Percentiles rank a stretch among this genome's conserved stretches.
These are phyloP conservation scores for Plebejus melissa DNA, from an alignment of 2,888 invertebrate genomes.

Conservation along the genomic window DNA sequence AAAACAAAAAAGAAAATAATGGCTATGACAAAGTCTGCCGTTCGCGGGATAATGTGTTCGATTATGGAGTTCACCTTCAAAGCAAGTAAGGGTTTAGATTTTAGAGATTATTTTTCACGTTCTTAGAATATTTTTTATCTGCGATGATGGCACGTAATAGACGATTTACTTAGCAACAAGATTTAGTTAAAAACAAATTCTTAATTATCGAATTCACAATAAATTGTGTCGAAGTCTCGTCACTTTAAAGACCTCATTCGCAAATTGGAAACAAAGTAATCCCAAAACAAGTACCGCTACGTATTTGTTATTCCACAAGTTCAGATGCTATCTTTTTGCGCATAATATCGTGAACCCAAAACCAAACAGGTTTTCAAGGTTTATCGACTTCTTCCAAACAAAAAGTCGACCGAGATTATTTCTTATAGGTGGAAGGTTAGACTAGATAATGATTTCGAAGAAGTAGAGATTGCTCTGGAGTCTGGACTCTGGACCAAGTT, in stretches of 20 bases:
- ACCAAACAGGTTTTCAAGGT: conserved; percentile 43
- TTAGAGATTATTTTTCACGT: conserved; percentile 28
- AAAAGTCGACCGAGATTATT: conserved; percentile 3
- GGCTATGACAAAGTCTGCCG: conserved; percentile 68
- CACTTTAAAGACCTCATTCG: background rate
- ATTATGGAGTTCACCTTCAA: conserved; percentile 75
- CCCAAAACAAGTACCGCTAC: conserved; percentile 43
- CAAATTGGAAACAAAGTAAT: conserved; percentile 1
- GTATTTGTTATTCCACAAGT: conserved; percentile 44
- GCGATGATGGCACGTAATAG: background rate
- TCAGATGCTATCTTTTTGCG: conserved; percentile 29
- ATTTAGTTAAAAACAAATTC: too few species aligned
- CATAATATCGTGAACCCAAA: conserved; percentile 20
- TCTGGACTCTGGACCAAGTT: too few species aligned
- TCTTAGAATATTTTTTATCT: background rate
- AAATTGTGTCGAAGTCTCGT: background rate
- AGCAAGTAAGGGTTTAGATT: conserved; percentile 63
- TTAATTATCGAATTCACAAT: background rate
- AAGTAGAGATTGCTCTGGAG: background rate
- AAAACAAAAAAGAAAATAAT: conserved; percentile 34
- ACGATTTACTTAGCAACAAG: too few species aligned
- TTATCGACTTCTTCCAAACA: conserved; percentile 35
- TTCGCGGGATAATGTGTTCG: conserved; percentile 73
- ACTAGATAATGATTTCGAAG: background rate
- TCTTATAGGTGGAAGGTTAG: background rate